Base-by-base conservation (phyloP, 1,140 invertebrate species). In the Monochamus saltuarius region DNA sequence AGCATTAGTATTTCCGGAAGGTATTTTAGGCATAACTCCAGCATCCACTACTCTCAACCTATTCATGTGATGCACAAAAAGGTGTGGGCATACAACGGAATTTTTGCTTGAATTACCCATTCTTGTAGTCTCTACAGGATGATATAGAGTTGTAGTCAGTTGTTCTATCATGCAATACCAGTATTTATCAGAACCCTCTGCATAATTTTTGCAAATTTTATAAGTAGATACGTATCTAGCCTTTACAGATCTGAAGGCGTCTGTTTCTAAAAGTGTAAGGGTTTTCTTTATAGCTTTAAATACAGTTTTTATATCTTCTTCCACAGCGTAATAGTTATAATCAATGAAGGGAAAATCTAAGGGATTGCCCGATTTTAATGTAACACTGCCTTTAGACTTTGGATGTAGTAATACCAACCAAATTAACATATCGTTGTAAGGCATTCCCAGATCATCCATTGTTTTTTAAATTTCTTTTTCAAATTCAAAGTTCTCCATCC, bases 301-400 rank as follows among this genome's bases (percentile, higher is more conserved):
- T 22, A 83, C 71, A 11, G 78, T 60, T 49, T 66, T 51, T 3
- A 66, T 75, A 17, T 80, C 78, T 37, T 80, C 64, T 64, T 86
- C 84, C 17, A 84, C 73, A 46, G 81, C 73, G 71, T 89, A 85
- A 65, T 91, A 93, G 59, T 90, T 90, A 0, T 90, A 85, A 66
- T 91, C 82, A 14, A 97, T 86, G 11, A 85, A 73, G 0, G 94
- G 94, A 67, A 89, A 85, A 13, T 84, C 80, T 45, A 83, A 82
- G 0, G 90, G 89, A 78, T 92, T 84, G 42, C 74, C 84, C 55
- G 80, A 84, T 57, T 80, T 77, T 2, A 94, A 76, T 70, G 81
- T 82, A 16, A 95, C 81, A 58, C 78, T 81, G 4, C 91, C 92
- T 49, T 79, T 81, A 36, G 88, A 90, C 75, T 88, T 87, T 1